These are phyloP conservation scores for Vanessa atalanta DNA, from an alignment of 1,140 invertebrate species.

Conservation along the genomic window DNA sequence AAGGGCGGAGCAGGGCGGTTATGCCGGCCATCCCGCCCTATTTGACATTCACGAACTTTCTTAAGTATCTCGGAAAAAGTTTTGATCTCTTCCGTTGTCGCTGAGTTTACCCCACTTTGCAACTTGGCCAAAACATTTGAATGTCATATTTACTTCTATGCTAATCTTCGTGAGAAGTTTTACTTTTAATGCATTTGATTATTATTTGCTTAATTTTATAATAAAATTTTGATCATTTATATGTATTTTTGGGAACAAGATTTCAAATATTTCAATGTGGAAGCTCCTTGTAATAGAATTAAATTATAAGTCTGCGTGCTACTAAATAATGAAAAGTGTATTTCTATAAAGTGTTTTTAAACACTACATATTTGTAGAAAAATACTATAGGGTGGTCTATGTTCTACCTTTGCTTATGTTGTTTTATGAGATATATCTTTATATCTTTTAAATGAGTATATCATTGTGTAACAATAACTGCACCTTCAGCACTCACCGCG, in stretches of 20 bases:
- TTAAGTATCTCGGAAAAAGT: constrained; percentile 71
- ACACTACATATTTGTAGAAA: no score
- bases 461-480: constrained; percentile 72
- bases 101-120: constrained; percentile 9
- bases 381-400: not conserved
- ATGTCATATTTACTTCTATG: constrained; percentile 42
- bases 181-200: not conserved
- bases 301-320: no score
- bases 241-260: no score
- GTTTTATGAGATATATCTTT: not conserved
- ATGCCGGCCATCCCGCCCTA: constrained; percentile 66
- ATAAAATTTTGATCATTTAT: not conserved
- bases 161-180: constrained; percentile 1
- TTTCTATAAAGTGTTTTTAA: no score
- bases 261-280: no score
- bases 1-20: constrained; percentile 65
- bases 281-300: no score
- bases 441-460: constrained; percentile 31
- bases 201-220: not conserved
- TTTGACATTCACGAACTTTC: constrained; percentile 72
- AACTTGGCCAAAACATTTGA: constrained; percentile 44
- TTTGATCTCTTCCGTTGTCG: constrained; percentile 68
- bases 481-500: constrained; percentile 90
- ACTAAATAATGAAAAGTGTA: no score
- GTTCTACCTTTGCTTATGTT: not conserved